Conservation (phyloP, 2,113 vertebrate genomes). For the Colius striatus region DNA sequence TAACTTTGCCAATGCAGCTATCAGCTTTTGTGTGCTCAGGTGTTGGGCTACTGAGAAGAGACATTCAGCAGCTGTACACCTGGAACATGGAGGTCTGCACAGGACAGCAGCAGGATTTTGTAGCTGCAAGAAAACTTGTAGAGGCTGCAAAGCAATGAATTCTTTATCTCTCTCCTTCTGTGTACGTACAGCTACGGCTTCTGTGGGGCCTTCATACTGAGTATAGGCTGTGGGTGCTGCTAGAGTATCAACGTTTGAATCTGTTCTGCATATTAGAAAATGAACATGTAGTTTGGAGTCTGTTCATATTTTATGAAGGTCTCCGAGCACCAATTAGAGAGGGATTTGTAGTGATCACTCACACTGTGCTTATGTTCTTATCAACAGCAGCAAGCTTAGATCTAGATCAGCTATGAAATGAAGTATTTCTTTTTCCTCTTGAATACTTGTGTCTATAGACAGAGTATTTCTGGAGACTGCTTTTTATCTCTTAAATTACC, state of each 20-base stretch:
- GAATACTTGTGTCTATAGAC: neutral
- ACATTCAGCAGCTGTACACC: neutral
- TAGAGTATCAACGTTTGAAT: constrained; percentile 9
- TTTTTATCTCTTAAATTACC: constrained; percentile 58
- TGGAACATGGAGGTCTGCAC: neutral
- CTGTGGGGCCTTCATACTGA: neutral
- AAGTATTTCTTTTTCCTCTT: constrained; percentile 36
- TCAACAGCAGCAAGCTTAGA: constrained; percentile 50
- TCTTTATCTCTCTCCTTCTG: neutral
- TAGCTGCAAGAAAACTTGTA: neutral
- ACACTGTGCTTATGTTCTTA: constrained; percentile 39
- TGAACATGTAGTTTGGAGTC: neutral
- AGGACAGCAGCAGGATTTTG: neutral
- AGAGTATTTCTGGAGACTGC: constrained; percentile 38
- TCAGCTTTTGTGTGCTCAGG: neutral
- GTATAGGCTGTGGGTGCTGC: neutral
- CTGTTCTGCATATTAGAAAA: constrained; percentile 15
- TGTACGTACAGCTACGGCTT: neutral
- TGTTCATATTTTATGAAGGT: constrained; percentile 20
- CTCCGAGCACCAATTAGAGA: constrained; percentile 32
- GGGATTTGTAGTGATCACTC: constrained; percentile 47
- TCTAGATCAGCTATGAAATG: constrained; percentile 44
- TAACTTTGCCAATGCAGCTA: neutral
- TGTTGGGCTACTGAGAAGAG: neutral
- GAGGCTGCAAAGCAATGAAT: neutral